Evolutionary conservation across 64 coral and sea anemone genomes (phyloP).

Genomic region (Exaiptasia diaphana): DNA sequence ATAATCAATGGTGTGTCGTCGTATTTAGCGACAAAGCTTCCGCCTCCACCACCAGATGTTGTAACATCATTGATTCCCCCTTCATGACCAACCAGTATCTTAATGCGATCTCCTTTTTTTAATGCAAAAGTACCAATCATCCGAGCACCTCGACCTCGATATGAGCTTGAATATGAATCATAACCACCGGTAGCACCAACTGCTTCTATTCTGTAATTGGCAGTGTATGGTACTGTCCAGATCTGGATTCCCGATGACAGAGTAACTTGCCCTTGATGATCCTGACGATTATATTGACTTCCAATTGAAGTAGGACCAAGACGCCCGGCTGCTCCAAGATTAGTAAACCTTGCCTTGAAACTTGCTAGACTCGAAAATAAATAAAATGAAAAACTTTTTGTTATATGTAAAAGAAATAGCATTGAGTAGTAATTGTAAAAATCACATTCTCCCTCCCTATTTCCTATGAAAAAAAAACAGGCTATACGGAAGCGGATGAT

Average conservation of each 20-base stretch:
- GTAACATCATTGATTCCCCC: neutral
- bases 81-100: conserved; percentile 59
- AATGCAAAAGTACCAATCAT: conserved; percentile 55
- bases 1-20: conserved; percentile 18
- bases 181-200: conserved; percentile 12
- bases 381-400: too few species aligned
- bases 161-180: neutral
- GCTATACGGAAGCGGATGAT: too few species aligned
- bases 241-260: conserved; percentile 23
- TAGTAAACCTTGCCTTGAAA: conserved; percentile 26
- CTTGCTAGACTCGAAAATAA: too few species aligned
- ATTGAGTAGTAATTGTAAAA: too few species aligned
- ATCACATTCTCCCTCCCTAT: too few species aligned
- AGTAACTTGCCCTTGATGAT: conserved; percentile 43
- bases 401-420: too few species aligned
- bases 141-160: conserved; percentile 34
- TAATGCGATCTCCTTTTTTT: conserved; percentile 11
- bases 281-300: conserved; percentile 10
- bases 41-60: conserved; percentile 49
- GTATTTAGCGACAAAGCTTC: conserved; percentile 27
- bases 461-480: too few species aligned
- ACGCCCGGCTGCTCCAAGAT: neutral
- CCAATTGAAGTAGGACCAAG: conserved; percentile 21
- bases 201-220: conserved; percentile 49
- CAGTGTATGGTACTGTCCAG: conserved; percentile 47